phyloP scores from a whole-genome alignment of 2,113 vertebrate genomes.

The Prinia subflava region DNA sequence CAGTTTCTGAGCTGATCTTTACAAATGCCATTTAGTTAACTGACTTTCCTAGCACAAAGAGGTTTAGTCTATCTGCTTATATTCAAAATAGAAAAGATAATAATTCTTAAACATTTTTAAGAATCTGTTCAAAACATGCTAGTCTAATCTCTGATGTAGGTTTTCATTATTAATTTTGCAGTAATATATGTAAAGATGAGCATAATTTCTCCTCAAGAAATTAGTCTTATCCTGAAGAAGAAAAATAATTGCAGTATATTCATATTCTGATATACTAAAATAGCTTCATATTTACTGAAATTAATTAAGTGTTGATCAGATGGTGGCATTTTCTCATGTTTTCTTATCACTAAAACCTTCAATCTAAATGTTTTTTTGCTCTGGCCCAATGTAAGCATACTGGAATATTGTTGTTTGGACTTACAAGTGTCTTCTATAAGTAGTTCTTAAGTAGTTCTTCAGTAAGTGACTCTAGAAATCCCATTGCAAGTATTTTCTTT shows the following conservation, averaged over 20 bases:
- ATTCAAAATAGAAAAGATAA: neutral
- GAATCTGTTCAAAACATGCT: neutral
- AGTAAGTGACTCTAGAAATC: neutral
- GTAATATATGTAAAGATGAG: slow-evolving; percentile 43
- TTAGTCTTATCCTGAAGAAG: slow-evolving; percentile 43
- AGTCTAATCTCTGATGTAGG: neutral
- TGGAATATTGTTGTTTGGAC: slow-evolving; percentile 38
- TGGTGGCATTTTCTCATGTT: slow-evolving; percentile 42
- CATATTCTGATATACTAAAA: slow-evolving; percentile 58
- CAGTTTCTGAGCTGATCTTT: slow-evolving; percentile 43
- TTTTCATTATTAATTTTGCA: slow-evolving; percentile 34
- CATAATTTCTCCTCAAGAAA: slow-evolving; percentile 60
- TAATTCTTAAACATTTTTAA: neutral
- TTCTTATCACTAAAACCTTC: slow-evolving; percentile 45
- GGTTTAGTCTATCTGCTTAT: neutral
- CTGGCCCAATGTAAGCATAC: neutral
- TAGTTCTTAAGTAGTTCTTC: neutral
- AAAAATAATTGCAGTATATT: slow-evolving; percentile 60
- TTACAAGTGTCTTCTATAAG: neutral
- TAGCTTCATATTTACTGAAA: slow-evolving; percentile 68
- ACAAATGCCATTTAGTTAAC: slow-evolving; percentile 25
- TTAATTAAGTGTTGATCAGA: slow-evolving; percentile 72
- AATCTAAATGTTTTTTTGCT: slow-evolving; percentile 35
- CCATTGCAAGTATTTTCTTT: neutral
- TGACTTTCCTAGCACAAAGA: neutral